A percentile compares a stretch with the other conserved stretches of the same genome.
Conservation (phyloP, 2,113 vertebrate genomes). For the Dolichotis patagonum region DNA sequence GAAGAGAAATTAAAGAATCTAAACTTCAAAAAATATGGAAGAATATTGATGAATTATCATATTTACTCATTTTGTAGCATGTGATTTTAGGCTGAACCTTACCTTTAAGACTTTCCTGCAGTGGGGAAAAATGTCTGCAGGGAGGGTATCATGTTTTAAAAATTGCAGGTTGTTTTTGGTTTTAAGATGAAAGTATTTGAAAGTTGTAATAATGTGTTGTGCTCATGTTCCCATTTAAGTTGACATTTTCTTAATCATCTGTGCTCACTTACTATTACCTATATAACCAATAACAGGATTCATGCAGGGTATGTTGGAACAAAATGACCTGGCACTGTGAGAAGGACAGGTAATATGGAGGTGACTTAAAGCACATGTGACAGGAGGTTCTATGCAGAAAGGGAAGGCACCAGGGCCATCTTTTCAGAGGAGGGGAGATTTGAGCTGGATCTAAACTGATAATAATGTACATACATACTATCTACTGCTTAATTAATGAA, state of each 20-base stretch:
- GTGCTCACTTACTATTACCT: neutral
- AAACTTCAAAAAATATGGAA: neutral
- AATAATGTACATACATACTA: too few relatives aligned
- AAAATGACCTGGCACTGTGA: neutral
- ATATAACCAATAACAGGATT: neutral
- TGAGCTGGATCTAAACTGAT: neutral
- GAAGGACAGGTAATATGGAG: neutral
- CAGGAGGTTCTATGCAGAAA: neutral
- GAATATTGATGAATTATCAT: neutral
- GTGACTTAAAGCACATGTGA: fast-evolving
- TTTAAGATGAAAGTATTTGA: neutral
- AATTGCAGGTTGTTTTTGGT: neutral
- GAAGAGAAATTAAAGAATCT: neutral
- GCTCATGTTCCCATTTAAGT: neutral
- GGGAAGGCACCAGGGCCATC: neutral
- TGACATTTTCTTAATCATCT: neutral
- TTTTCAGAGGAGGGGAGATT: neutral
- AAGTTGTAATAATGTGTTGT: neutral
- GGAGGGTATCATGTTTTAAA: neutral
- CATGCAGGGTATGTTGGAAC: fast-evolving
- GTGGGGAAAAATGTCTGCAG: neutral
- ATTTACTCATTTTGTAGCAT: neutral
- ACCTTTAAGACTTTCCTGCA: neutral
- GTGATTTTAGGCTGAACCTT: neutral
- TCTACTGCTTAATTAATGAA: neutral